Evolutionary conservation across 2,113 vertebrate species (phyloP), one percentile per base, ranked within the genome.

Genomic region (Notothenia coriiceps): DNA sequence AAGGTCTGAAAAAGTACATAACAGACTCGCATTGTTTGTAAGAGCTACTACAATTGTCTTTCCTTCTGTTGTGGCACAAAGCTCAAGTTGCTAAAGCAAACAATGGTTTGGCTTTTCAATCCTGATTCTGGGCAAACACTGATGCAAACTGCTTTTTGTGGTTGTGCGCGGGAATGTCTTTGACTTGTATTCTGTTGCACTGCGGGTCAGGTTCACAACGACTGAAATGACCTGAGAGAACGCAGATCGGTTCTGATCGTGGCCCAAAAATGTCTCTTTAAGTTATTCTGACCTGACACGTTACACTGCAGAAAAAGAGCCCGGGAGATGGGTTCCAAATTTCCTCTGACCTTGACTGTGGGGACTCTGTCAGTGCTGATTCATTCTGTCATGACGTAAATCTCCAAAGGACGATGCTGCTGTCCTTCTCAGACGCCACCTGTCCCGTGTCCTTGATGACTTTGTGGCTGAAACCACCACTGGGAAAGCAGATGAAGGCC

Each of bases 251-350:
- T 67, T 63, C 79, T 64, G 80, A 81, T 68, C 17, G 10, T 86
- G 79, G 66, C 89, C 85, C 59, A 60, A 52, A 91, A 83, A 62
- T 3, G 84, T 85, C 82, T 74, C 55, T 82, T 82, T 77, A 79
- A 77, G 76, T 90, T 89, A 77, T 67, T 77, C 50, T 74, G 63
- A 86, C 70, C 75, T 73, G 82, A 80, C 71, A 65, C 5, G 47
- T 84, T 74, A 70, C 64, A 74, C 81, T 50, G 56, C 69, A 33
- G 79, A 49, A 76, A 63, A 63, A 69, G 44, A 77, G 59, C 68
- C 66, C 25, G 6, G 56, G 60, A 71, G 57, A 86, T 78, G 72
- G 59, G 65, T 69, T 82, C 43, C 25, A 71, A 88, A 88, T 84
- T 55, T 60, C 63, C 59, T 78, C 51, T 43, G 77, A 60, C 76